Percentiles rank a stretch among this genome's conserved stretches.
Conservation (phyloP, 2,888 invertebrate genomes). For the Phragmatobia fuliginosa region DNA sequence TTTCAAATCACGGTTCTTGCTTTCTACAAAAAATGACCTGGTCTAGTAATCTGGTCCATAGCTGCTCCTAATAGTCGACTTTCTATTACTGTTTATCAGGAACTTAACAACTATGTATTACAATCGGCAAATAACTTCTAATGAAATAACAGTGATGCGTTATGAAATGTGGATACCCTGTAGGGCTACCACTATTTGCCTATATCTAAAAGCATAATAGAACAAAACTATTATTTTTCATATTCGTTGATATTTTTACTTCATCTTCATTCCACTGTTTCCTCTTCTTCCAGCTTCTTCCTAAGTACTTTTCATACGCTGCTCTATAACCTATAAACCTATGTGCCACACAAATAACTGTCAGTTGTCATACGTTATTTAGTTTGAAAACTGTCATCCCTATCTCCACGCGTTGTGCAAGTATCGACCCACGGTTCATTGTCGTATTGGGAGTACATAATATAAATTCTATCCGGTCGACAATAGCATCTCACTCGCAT, state of each 20-base stretch:
- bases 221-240: too few species aligned
- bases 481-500: conserved; percentile 60
- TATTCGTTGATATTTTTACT: not conserved
- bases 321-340: not conserved
- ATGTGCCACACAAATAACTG: not conserved
- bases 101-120: conserved; percentile 32
- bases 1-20: conserved; percentile 61
- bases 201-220: not conserved
- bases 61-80: conserved; percentile 56
- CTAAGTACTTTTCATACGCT: not conserved
- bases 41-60: conserved; percentile 59
- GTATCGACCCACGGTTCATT: conserved; percentile 75
- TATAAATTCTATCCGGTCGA: conserved; percentile 70
- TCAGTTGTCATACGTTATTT: not conserved
- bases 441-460: conserved; percentile 69
- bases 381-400: conserved; percentile 1
- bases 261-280: not conserved
- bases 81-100: conserved; percentile 52
- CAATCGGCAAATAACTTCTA: conserved; percentile 42
- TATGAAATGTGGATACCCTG: conserved; percentile 55
- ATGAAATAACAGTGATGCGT: conserved; percentile 49
- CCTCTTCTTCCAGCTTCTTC: too few species aligned
- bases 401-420: conserved; percentile 64
- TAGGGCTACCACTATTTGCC: not conserved
- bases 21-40: conserved; percentile 72